Conservation (phyloP, 2,888 invertebrate species). For the Agyllia agylla region DNA sequence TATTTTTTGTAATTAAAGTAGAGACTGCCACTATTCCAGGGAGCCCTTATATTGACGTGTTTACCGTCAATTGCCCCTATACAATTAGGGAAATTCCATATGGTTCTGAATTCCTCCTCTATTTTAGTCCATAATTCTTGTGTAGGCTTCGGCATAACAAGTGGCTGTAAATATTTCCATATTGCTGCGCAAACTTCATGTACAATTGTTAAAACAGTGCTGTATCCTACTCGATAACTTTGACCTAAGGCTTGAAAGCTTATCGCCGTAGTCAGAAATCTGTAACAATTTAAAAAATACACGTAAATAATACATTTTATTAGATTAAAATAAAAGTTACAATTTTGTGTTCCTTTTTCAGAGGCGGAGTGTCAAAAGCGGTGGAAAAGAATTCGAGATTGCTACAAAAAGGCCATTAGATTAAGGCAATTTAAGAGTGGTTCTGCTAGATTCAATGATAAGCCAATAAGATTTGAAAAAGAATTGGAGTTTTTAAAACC, state of each 20-base stretch:
- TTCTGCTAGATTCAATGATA: constrained; percentile 53
- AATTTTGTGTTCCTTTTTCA: constrained; percentile 54
- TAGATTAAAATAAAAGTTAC: constrained; percentile 15
- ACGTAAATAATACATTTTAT: neutral
- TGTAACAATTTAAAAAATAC: too few relatives aligned
- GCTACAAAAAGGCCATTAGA: constrained; percentile 21
- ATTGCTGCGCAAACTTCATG: too few relatives aligned
- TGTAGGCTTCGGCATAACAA: too few relatives aligned
- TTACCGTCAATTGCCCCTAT: neutral
- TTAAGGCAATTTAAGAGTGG: constrained; percentile 61
- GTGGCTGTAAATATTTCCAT: too few relatives aligned
- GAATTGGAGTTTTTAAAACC: constrained; percentile 53
- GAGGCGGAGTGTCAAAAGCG: constrained; percentile 40
- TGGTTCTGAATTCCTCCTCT: constrained; percentile 48
- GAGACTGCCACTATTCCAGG: constrained; percentile 61
- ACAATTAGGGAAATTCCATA: constrained; percentile 30
- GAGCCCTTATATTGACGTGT: constrained; percentile 58
- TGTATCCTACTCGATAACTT: constrained; percentile 55
- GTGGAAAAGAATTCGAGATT: constrained; percentile 60
- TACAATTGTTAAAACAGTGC: constrained; percentile 30
- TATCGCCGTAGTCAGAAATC: too few relatives aligned
- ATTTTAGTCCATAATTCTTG: constrained; percentile 35
- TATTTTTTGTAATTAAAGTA: too few relatives aligned
- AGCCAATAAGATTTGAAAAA: neutral
- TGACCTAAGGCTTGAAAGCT: neutral